Evolutionary conservation across 2,797 vertebrate genomes (phyloP).

Genomic region (Oreortyx pictus): DNA sequence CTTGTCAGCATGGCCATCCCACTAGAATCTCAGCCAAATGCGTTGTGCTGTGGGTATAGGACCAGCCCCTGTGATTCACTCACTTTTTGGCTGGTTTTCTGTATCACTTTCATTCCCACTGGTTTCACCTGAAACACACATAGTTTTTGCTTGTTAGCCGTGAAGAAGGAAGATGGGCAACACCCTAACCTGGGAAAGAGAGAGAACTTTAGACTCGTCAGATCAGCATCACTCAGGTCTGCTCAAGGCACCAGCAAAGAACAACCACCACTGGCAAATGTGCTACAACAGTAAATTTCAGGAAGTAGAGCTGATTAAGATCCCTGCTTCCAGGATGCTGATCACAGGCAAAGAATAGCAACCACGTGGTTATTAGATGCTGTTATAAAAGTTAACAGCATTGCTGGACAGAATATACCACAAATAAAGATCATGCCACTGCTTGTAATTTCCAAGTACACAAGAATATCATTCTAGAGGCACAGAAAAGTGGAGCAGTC

Average conservation of each 20-base stretch:
- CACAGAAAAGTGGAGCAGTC: not conserved
- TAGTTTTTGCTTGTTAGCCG: slow-evolving; percentile 56
- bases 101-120: slow-evolving; percentile 95
- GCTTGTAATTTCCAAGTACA: not conserved
- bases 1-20: not conserved
- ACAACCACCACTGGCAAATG: not conserved
- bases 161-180: not conserved
- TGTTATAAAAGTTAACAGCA: not conserved
- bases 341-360: not conserved
- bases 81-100: slow-evolving; percentile 91
- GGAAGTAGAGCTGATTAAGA: not conserved
- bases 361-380: not conserved
- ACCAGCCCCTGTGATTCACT: slow-evolving; percentile 77
- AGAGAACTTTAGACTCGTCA: slow-evolving; percentile 2
- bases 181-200: slow-evolving; percentile 48
- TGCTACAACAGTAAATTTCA: not conserved
- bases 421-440: not conserved
- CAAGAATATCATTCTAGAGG: not conserved
- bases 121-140: slow-evolving; percentile 88
- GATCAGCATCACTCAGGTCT: not conserved
- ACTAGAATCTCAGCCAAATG: not conserved
- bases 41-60: slow-evolving; percentile 10
- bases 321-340: not conserved
- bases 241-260: not conserved
- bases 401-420: not conserved